Conservation (phyloP, 2,888 invertebrate species). For the Erebia ligea region DNA sequence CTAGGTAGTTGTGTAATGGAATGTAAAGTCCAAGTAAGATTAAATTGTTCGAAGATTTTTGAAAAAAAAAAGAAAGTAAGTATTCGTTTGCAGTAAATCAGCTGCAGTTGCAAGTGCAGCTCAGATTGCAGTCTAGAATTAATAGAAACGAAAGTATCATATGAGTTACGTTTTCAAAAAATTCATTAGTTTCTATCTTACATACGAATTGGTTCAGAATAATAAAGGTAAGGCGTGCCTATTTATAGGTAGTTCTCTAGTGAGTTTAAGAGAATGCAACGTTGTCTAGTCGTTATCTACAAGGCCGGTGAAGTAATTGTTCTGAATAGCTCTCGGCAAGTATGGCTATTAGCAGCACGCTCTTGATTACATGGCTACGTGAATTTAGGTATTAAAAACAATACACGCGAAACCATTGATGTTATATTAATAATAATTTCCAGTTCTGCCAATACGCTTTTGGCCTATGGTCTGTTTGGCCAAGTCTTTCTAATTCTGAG, state of each 20-base stretch:
- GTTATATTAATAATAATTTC: conserved; percentile 3
- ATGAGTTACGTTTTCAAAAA: no score
- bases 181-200: not conserved
- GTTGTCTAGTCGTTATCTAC: conserved; percentile 42
- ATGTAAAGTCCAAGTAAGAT: no score
- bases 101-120: no score
- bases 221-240: conserved; percentile 31
- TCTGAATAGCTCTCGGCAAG: conserved; percentile 45
- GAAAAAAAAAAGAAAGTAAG: no score
- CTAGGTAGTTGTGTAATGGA: no score
- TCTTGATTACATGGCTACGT: conserved; percentile 36
- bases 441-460: not conserved
- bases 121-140: no score
- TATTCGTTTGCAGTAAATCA: no score
- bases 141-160: no score
- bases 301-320: conserved; percentile 49
- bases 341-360: conserved; percentile 41
- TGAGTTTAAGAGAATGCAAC: conserved; percentile 41
- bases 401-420: conserved; percentile 13
- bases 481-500: no score
- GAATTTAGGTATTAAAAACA: conserved; percentile 26
- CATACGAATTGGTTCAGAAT: not conserved
- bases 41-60: no score
- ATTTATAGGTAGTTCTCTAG: conserved; percentile 31
- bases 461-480: no score